Conservation (phyloP, 2,888 invertebrate species). For the Cenopis cana region DNA sequence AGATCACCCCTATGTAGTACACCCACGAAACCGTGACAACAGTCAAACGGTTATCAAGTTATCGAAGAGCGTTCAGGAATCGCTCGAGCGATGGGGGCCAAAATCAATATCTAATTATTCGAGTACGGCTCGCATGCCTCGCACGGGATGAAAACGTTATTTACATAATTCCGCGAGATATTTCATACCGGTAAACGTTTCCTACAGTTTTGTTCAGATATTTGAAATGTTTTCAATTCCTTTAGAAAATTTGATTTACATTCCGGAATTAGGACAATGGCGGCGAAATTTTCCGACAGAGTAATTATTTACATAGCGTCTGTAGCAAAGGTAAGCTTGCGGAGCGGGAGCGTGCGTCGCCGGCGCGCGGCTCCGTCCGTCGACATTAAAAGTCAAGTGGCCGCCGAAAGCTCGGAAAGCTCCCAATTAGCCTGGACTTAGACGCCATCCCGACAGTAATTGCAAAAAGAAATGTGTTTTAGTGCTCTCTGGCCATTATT, state of each 20-base stretch:
- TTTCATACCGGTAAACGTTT: slow-evolving; percentile 10
- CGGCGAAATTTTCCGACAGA: slow-evolving; percentile 56
- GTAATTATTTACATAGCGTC: slow-evolving; percentile 60
- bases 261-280: slow-evolving; percentile 58
- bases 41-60: slow-evolving; percentile 42
- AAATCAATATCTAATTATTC: slow-evolving; percentile 41
- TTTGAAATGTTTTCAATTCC: slow-evolving; percentile 52
- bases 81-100: slow-evolving; percentile 31
- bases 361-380: slow-evolving; percentile 54
- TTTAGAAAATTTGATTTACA: slow-evolving; percentile 54
- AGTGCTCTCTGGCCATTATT: slow-evolving; percentile 70
- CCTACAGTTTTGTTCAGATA: slow-evolving; percentile 17
- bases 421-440: slow-evolving; percentile 81
- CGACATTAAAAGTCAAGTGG: slow-evolving; percentile 76
- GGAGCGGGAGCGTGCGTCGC: slow-evolving; percentile 44
- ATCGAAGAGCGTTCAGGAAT: slow-evolving; percentile 36
- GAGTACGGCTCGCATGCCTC: slow-evolving; percentile 26
- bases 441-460: slow-evolving; percentile 70
- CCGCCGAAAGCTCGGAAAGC: slow-evolving; percentile 72
- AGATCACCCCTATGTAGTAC: slow-evolving; percentile 33
- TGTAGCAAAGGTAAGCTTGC: slow-evolving; percentile 35
- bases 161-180: slow-evolving; percentile 12
- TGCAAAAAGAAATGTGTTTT: slow-evolving; percentile 78
- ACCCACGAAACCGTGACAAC: slow-evolving; percentile 28
- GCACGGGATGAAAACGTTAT: slow-evolving; percentile 16